Evolutionary conservation across 2,113 vertebrate genomes (phyloP), one percentile per base, ranked within the genome.

Genomic region (Felis chaus): DNA sequence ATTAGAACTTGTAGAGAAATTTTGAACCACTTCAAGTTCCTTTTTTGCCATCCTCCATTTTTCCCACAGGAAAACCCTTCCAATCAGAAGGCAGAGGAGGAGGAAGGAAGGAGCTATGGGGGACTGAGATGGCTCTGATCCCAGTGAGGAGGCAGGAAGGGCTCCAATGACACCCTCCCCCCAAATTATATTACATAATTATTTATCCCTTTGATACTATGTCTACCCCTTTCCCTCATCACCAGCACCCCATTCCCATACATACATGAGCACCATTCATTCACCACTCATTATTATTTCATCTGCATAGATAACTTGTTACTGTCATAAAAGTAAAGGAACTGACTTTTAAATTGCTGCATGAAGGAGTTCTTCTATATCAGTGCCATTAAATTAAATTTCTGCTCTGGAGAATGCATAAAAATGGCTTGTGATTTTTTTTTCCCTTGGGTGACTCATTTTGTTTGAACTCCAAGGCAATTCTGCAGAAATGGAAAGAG

Each of bases 381-480:
- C 74, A 63, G 57, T 66, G 79, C 73, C 83, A 96, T 98, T 97
- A 96, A 96, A 92, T 97, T 97, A 98, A 96, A 97, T 96, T 89
- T 95, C 83, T 97, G 41, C 74, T 94, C 84, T 81, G 94, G 81
- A 96, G 97, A 95, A 97, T 94, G 87, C 95, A 97, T 96, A 90
- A 95, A 97, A 98, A 97, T 94, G 96, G 61, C 65, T 87, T 97
- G 65, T 92, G 95, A 50, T 80, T 95, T 95, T 92, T 92, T 90
- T 95, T 84, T 50, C 23, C 68, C 48, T 94, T 92, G 91, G 79
- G 80, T 98, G 96, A 96, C 95, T 98, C 95, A 97, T 97, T 98
- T 96, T 96, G 45, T 93, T 97, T 97, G 96, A 97, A 98, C 92
- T 98, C 96, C 86, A 97, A 97, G 94, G 96, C 80, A 97, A 90